phyloP scores from a whole-genome alignment of 2,888 invertebrate species.

The Phanerotoma sp. region DNA sequence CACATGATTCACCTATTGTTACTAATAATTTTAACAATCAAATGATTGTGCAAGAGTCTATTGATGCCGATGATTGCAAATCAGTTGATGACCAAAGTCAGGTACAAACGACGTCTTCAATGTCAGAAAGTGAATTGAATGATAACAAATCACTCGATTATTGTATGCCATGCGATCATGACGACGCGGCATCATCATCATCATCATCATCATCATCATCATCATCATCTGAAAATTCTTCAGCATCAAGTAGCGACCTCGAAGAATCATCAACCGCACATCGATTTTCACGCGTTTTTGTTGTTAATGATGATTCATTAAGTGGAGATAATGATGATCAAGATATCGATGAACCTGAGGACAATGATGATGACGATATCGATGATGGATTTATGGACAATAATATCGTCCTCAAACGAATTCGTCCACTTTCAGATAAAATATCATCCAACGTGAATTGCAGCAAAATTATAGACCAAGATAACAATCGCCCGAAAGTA shows the following conservation, averaged over 20 bases:
- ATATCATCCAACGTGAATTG: slow-evolving; percentile 47
- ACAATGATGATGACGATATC: slow-evolving; percentile 46
- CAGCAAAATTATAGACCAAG: too few species aligned
- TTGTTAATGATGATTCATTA: slow-evolving; percentile 55
- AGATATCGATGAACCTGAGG: slow-evolving; percentile 46
- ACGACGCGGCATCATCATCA: too few species aligned
- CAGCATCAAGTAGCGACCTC: slow-evolving; percentile 54
- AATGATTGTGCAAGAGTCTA: too few species aligned
- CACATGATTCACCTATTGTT: too few species aligned
- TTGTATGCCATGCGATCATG: too few species aligned
- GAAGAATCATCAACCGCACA: slow-evolving; percentile 53
- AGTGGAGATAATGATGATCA: slow-evolving; percentile 43
- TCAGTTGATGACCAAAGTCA: too few species aligned
- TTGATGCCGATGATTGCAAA: too few species aligned
- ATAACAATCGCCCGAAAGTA: slow-evolving; percentile 37
- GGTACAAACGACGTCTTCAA: too few species aligned
- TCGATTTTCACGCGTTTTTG: slow-evolving; percentile 55
- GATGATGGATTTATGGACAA: slow-evolving; percentile 41
- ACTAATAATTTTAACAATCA: too few species aligned
- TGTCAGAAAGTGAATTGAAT: too few species aligned
- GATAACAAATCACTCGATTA: too few species aligned
- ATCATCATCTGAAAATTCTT: slow-evolving; percentile 55
- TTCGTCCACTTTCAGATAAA: slow-evolving; percentile 41
- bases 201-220: too few species aligned
- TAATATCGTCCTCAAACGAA: slow-evolving; percentile 42